A percentile compares a stretch with the other conserved stretches of the same genome.
Conservation (phyloP, 2,113 vertebrate genomes). For the Bucco capensis region DNA sequence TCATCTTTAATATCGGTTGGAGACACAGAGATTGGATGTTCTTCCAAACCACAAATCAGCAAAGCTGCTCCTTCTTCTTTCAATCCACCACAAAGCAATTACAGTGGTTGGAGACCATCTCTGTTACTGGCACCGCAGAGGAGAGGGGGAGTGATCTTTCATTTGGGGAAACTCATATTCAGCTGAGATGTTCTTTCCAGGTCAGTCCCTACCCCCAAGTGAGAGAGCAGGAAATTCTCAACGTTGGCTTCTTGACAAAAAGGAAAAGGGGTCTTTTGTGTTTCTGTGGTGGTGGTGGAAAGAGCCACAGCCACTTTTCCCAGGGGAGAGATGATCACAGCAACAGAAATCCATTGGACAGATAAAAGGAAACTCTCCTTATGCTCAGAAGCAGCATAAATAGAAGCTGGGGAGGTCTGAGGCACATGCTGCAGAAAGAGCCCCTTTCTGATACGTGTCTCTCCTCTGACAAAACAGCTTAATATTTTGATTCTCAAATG, state of each 20-base stretch:
- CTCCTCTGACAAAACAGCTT: slow-evolving; percentile 32
- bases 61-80: slow-evolving; percentile 21
- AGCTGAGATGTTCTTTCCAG: slow-evolving; percentile 31
- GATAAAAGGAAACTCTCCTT: slow-evolving; percentile 7
- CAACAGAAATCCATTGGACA: slow-evolving; percentile 23
- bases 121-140: slow-evolving; percentile 37
- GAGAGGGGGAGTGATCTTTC: slow-evolving; percentile 45
- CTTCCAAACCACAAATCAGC: slow-evolving; percentile 58
- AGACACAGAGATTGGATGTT: slow-evolving; percentile 10
- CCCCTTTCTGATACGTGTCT: background rate
- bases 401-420: slow-evolving; percentile 33
- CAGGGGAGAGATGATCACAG: slow-evolving; percentile 25
- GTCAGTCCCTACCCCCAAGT: slow-evolving; percentile 21
- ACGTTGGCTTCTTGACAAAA: background rate
- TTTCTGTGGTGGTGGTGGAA: background rate
- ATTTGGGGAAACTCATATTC: slow-evolving; percentile 39
- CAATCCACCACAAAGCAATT: slow-evolving; percentile 44
- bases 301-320: background rate
- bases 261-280: background rate
- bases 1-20: slow-evolving; percentile 53
- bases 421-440: background rate
- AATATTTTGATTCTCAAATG: slow-evolving; percentile 8
- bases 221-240: slow-evolving; percentile 48
- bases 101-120: background rate
- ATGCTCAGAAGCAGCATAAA: slow-evolving; percentile 24